Evolutionary conservation across 2,113 vertebrate species (phyloP), one percentile per base, ranked within the genome.

Genomic region (Tylochromis polylepis): DNA sequence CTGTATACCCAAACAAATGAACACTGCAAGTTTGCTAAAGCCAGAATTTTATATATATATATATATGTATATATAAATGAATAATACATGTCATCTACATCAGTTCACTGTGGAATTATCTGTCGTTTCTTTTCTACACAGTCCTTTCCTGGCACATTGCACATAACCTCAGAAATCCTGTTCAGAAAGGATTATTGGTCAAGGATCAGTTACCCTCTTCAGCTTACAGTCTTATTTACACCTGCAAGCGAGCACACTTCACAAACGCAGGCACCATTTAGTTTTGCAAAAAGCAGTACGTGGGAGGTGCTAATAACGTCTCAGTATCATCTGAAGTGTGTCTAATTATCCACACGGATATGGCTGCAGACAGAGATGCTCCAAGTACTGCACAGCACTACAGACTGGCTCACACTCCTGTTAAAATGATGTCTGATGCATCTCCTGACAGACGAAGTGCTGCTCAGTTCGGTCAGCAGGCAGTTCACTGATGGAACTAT

Each of bases 121-220:
- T 81, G 79, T 46, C 62, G 46, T 79, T 86, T 88, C 86, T 83
- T 53, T 88, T 59, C 80, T 38, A 88, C 83, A 86, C 92, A 86
- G 91, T 90, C 87, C 60, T 81, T 80, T 91, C 62, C 92, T 95
- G 95, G 93, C 95, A 95, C 94, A 94, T 95, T 95, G 95, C 93
- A 95, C 93, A 88, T 93, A 89, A 86, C 88, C 90, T 93, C 85
- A 91, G 81, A 79, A 91, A 87, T 81, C 59, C 36, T 56, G 27
- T 81, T 84, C 10, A 81, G 41, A 43, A 80, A 87, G 43, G 72
- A 34, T 86, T 67, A 79, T 70, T 81, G 78, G 83, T 86, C 84
- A 53, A 15, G 60, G 29, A 81, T 65, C 58, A 85, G 41, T 84
- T 62, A 4, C 80, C 58, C 70, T 86, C 85, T 85, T 78, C 81